Evolutionary conservation across 1,140 invertebrate species (phyloP).

Genomic region (Macrobrachium nipponense): DNA sequence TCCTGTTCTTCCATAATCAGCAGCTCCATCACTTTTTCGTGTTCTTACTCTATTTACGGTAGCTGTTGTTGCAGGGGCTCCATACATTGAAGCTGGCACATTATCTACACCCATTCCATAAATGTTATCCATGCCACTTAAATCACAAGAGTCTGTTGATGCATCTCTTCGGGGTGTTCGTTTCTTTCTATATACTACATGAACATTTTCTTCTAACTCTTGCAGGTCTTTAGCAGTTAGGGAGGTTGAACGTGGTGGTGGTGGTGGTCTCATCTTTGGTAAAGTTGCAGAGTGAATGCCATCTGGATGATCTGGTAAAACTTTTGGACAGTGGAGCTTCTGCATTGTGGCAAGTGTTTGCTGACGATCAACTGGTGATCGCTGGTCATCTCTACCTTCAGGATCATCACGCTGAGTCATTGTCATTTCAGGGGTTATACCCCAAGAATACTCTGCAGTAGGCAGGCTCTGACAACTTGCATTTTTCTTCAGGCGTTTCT

Average conservation of each 20-base stretch:
- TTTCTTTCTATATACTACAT: conserved; percentile 54
- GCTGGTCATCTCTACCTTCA: conserved; percentile 32
- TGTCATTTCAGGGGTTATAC: conserved; percentile 56
- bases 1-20: conserved; percentile 16
- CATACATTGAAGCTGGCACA: conserved; percentile 49
- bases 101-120: conserved; percentile 53
- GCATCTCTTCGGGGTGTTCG: conserved; percentile 41
- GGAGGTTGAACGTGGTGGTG: conserved; percentile 61
- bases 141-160: conserved; percentile 61
- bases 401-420: conserved; percentile 54
- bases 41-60: conserved; percentile 35
- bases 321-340: conserved; percentile 60
- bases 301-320: conserved; percentile 40
- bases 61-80: conserved; percentile 27
- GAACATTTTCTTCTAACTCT: conserved; percentile 59
- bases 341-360: conserved; percentile 48
- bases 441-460: conserved; percentile 60
- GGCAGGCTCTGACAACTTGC: conserved; percentile 63
- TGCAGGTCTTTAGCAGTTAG: conserved; percentile 60
- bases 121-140: conserved; percentile 55
- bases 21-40: conserved; percentile 52
- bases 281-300: conserved; percentile 46
- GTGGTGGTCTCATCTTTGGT: conserved; percentile 59
- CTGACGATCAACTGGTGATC: conserved; percentile 24
- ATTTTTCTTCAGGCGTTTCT: conserved; percentile 59